phyloP scores from a whole-genome alignment of 2,888 invertebrate genomes.

The Nowickia ferox region DNA sequence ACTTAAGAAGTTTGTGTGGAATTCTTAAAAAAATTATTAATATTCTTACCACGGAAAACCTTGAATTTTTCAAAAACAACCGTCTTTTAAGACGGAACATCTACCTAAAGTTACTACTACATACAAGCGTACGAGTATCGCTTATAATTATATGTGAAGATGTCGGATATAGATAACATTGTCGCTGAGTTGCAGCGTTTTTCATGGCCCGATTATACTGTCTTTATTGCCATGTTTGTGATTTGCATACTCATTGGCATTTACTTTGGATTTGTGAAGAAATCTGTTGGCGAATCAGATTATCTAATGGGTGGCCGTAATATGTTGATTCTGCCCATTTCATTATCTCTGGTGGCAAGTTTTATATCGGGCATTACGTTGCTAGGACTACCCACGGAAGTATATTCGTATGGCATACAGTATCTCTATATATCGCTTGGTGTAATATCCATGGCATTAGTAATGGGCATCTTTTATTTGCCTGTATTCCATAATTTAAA shows the following conservation, averaged over 20 bases:
- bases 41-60: conserved; percentile 30
- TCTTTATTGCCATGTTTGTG: conserved; percentile 86
- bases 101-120: background rate
- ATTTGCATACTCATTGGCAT: conserved; percentile 90
- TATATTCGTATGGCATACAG: conserved; percentile 92
- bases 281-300: conserved; percentile 86
- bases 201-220: conserved; percentile 82
- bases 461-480: conserved; percentile 88
- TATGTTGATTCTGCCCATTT: conserved; percentile 91
- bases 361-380: conserved; percentile 91
- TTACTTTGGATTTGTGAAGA: conserved; percentile 90
- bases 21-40: background rate
- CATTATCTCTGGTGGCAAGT: conserved; percentile 92
- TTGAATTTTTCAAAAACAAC: conserved; percentile 1
- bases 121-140: background rate
- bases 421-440: conserved; percentile 88
- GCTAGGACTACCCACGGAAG: conserved; percentile 91
- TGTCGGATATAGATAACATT: conserved; percentile 81
- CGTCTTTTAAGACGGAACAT: conserved; percentile 34
- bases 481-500: conserved; percentile 90
- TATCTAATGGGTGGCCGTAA: conserved; percentile 92
- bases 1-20: background rate
- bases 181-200: conserved; percentile 81
- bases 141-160: conserved; percentile 69
- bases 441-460: conserved; percentile 86